Percentiles rank a stretch among this genome's conserved stretches.
phyloP scores from a whole-genome alignment of 2,797 vertebrate genomes.

The Silurus lanzhouensis region DNA sequence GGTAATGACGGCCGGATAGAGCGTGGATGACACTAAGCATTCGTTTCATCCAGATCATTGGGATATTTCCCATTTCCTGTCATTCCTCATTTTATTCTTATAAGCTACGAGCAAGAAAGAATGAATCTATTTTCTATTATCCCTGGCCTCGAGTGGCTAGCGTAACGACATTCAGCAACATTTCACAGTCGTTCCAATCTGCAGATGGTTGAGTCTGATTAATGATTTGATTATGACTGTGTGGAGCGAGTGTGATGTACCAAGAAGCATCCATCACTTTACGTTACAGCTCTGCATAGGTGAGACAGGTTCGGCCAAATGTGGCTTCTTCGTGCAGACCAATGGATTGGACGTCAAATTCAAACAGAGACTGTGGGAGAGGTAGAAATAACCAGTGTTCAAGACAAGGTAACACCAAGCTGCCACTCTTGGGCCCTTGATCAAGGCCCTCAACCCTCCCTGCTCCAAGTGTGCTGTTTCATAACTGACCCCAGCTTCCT shows the following conservation, averaged over 20 bases:
- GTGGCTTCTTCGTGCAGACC: background rate
- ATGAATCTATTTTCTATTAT: background rate
- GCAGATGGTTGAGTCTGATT: slow-evolving; percentile 16
- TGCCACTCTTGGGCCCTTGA: too few relatives aligned
- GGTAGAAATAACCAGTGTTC: background rate
- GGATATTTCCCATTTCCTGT: background rate
- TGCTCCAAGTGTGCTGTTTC: too few relatives aligned
- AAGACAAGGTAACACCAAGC: too few relatives aligned
- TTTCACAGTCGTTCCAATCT: background rate
- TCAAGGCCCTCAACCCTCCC: too few relatives aligned
- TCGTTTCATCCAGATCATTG: background rate
- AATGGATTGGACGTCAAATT: background rate
- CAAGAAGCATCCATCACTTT: slow-evolving; percentile 9
- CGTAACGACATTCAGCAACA: background rate
- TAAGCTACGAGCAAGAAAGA: background rate
- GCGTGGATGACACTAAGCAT: background rate
- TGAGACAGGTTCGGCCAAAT: background rate
- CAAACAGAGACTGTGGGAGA: background rate
- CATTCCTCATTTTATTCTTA: background rate
- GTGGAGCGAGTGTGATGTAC: slow-evolving; percentile 7
- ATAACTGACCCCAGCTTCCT: too few relatives aligned
- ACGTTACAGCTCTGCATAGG: background rate
- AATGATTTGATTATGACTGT: slow-evolving; percentile 13
- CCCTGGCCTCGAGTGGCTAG: background rate
- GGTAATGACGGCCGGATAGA: background rate